Base-by-base conservation (phyloP, 1,140 invertebrate species). In the Bombus turneri region DNA sequence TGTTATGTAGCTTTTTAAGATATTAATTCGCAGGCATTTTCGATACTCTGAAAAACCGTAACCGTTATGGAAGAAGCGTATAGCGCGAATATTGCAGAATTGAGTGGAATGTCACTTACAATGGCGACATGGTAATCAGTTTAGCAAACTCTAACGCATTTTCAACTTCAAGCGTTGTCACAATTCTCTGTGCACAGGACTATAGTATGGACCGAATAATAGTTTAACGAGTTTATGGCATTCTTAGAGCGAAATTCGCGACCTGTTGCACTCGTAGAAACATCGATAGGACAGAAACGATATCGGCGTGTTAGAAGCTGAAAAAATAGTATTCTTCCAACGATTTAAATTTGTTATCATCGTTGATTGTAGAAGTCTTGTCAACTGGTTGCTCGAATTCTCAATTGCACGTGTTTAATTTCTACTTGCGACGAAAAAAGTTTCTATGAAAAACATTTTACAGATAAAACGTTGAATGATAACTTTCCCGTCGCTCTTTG, bases 151-250 rank as follows among this genome's bases (percentile, higher is more conserved):
- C 18, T 47, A 53, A 68, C 43, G 62, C 64, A 18, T 79, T 79
- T 68, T 68, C 64, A 68, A 79, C 41, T 37, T 37, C 4, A 31
- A 22, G 2, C 15, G 25, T 79, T 79, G 31, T 53, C 64, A 39
- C 34, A 37, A 66, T 79, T 64, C 64, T 74, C 87, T 83, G 86
- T 90, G 91, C 88, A 88, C 92, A 91, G 88, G 87, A 92, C 91
- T 91, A 90, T 89, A 88, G 91, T 89, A 88, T 82, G 62, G 86
- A 87, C 83, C 88, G 89, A 88, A 90, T 94, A 93, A 92, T 92
- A 90, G 91, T 93, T 93, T 91, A 93, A 94, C 90, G 91, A 93
- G 90, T 88, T 91, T 77, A 85, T 86, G 92, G 88, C 71, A 93
- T 94, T 93, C 93, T 93, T 92, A 91, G 83, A 88, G 81, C 85